These are phyloP conservation scores for Vanacampus margaritifer DNA, from an alignment of 2,113 vertebrate species.

Conservation along the genomic window DNA sequence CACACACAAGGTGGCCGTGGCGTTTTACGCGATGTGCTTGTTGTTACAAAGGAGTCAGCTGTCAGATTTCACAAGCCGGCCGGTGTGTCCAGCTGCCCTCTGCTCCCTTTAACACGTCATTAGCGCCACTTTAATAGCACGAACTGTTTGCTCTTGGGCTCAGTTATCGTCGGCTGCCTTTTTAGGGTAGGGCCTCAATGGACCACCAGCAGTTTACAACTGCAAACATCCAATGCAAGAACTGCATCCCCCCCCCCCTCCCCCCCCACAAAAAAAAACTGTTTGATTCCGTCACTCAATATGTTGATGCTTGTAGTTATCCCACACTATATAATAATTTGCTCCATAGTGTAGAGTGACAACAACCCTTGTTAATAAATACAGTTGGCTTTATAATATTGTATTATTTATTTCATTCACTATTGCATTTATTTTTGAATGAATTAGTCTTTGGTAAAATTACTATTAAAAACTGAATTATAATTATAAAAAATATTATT, in stretches of 20 bases:
- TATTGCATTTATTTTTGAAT: too few species aligned
- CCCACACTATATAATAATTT: too few species aligned
- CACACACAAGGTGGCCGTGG: neutral
- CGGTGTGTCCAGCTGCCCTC: conserved; percentile 68
- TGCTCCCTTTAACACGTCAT: conserved; percentile 54
- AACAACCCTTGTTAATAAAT: too few species aligned
- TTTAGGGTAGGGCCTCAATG: neutral
- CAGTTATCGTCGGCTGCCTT: conserved; percentile 28
- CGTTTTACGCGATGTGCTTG: conserved; percentile 17
- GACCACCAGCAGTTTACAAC: conserved; percentile 3
- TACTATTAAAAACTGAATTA: too few species aligned
- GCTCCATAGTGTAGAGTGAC: too few species aligned
- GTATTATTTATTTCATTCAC: too few species aligned
- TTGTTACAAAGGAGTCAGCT: conserved; percentile 64
- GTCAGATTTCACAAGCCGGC: conserved; percentile 59
- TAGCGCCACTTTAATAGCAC: conserved; percentile 55
- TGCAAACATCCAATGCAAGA: neutral
- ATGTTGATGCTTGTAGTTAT: neutral
- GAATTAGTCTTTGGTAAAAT: too few species aligned
- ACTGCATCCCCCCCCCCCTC: too few species aligned
- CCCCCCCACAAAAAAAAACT: neutral
- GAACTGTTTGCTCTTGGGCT: conserved; percentile 68
- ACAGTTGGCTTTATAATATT: too few species aligned
- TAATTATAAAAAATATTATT: too few species aligned
- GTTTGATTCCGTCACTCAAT: neutral